phyloP scores from a whole-genome alignment of 2,888 invertebrate genomes.

The Pristionchus arcanus region DNA sequence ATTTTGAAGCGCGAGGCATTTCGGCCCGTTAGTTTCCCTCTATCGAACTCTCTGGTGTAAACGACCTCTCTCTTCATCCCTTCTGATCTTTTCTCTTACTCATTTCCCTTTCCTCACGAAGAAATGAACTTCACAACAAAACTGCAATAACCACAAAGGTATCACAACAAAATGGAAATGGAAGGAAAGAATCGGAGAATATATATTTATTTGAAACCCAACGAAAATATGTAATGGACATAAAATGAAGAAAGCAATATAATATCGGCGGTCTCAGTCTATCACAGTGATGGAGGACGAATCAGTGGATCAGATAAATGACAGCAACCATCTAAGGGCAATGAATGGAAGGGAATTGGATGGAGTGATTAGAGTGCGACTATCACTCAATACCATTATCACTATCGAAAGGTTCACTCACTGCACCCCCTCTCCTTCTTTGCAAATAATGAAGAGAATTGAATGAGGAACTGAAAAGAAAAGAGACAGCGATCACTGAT shows the following conservation, averaged over 20 bases:
- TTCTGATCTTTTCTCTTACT: background rate
- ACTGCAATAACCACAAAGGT: too few species aligned
- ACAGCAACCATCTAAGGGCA: background rate
- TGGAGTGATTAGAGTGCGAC: background rate
- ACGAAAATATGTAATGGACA: too few species aligned
- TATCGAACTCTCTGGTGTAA: constrained; percentile 20
- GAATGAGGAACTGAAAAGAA: background rate
- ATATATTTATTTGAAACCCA: too few species aligned
- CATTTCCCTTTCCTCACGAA: background rate
- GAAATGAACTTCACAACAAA: background rate
- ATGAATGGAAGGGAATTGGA: background rate
- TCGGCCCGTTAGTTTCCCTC: constrained; percentile 1
- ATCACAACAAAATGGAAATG: too few species aligned
- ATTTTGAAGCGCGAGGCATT: background rate
- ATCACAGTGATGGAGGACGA: too few species aligned
- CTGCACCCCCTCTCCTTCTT: background rate
- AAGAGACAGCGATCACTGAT: background rate
- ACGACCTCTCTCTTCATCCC: background rate
- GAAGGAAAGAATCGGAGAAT: too few species aligned
- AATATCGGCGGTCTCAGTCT: too few species aligned
- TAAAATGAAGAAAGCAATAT: too few species aligned
- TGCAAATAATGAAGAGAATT: constrained; percentile 1
- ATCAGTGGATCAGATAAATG: too few species aligned
- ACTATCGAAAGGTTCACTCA: background rate
- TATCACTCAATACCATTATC: constrained; percentile 11